These are phyloP conservation scores for Moxostoma hubbsi DNA, from an alignment of 2,797 vertebrate species.

Conservation along the genomic window DNA sequence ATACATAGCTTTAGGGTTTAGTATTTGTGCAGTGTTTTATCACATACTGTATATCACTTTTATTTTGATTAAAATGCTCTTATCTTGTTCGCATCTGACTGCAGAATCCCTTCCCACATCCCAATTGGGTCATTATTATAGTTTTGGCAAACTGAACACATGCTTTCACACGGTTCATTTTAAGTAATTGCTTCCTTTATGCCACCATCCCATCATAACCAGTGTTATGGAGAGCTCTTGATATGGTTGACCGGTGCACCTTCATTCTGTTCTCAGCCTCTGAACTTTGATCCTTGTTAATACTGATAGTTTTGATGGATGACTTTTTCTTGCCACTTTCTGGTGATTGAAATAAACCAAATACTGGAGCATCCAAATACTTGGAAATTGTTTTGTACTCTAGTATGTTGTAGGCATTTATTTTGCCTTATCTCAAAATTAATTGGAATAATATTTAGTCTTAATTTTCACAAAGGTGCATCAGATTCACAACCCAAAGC, in stretches of 20 bases:
- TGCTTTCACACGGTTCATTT: not conserved
- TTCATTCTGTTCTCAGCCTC: not conserved
- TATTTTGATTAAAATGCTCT: constrained; percentile 16
- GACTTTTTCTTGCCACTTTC: not conserved
- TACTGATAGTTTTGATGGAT: not conserved
- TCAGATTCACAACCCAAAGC: constrained; percentile 6
- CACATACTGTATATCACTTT: not conserved
- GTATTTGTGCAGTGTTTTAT: not conserved
- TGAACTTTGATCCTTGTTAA: not conserved
- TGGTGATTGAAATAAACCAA: not conserved
- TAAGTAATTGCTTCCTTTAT: constrained; percentile 35
- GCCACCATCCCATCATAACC: constrained; percentile 5
- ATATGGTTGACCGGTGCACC: not conserved
- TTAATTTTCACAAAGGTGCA: not conserved
- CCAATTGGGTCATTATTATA: not conserved
- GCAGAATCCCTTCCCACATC: constrained; percentile 14
- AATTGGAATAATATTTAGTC: not conserved
- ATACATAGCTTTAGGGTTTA: not conserved
- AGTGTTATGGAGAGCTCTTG: not conserved
- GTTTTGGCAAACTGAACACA: constrained; percentile 11
- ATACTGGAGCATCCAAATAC: not conserved
- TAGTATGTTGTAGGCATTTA: constrained; percentile 3
- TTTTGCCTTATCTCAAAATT: not conserved
- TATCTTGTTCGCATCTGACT: constrained; percentile 1
- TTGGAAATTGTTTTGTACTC: not conserved